Evolutionary conservation across 2,888 invertebrate species (phyloP).

Genomic region (Limenitis camilla): DNA sequence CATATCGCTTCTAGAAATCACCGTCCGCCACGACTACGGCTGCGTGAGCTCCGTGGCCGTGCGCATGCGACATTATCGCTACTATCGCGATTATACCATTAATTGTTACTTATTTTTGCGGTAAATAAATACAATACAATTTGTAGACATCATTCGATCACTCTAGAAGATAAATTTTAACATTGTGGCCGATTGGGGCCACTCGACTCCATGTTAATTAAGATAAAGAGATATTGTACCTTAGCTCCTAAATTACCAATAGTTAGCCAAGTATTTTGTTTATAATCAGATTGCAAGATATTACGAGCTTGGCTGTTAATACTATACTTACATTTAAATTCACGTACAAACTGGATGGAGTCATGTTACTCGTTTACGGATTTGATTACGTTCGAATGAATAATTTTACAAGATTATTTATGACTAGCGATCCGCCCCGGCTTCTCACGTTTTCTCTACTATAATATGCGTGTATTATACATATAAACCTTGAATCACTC

Average conservation of each 20-base stretch:
- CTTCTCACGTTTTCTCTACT: too few species aligned
- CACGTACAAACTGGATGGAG: slow-evolving; percentile 18
- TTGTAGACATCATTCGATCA: slow-evolving; percentile 54
- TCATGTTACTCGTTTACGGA: slow-evolving; percentile 19
- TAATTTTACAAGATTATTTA: too few species aligned
- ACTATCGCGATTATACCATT: slow-evolving; percentile 40
- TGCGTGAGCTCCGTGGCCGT: slow-evolving; percentile 19
- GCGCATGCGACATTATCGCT: slow-evolving; percentile 28
- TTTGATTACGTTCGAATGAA: slow-evolving; percentile 13
- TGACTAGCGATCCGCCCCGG: too few species aligned
- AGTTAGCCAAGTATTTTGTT: slow-evolving; percentile 24
- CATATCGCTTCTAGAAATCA: slow-evolving; percentile 32
- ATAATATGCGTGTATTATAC: too few species aligned
- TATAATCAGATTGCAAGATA: slow-evolving; percentile 24
- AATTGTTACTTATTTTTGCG: slow-evolving; percentile 55
- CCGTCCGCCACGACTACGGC: slow-evolving; percentile 16
- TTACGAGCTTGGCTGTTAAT: slow-evolving; percentile 18
- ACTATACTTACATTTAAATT: slow-evolving; percentile 20
- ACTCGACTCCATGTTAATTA: slow-evolving; percentile 55
- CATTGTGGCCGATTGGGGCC: slow-evolving; percentile 52
- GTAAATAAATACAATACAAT: slow-evolving; percentile 55
- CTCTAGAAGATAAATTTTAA: slow-evolving; percentile 44
- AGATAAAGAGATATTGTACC: slow-evolving; percentile 49
- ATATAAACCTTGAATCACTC: too few species aligned
- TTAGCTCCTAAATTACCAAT: slow-evolving; percentile 23